Evolutionary conservation across 2,797 vertebrate genomes (phyloP).

Genomic region (Gobio occitaniae): DNA sequence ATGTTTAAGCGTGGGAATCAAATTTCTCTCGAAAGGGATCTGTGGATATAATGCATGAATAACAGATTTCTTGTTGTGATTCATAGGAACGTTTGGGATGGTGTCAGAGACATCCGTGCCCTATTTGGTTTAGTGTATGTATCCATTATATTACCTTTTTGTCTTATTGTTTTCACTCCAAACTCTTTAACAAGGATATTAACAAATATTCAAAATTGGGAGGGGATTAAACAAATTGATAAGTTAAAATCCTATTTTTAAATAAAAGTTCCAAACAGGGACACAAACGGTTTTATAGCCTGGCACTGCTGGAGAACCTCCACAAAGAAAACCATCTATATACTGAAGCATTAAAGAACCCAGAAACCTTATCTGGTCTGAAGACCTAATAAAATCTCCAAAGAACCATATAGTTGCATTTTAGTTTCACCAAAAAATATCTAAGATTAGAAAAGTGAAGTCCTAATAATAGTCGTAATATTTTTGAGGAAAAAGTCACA

Average conservation of each 20-base stretch:
- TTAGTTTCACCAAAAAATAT: neutral
- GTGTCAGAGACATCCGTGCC: neutral
- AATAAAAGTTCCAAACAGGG: neutral
- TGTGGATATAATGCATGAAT: conserved; percentile 39
- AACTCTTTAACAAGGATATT: neutral
- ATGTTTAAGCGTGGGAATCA: conserved; percentile 20
- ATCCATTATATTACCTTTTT: neutral
- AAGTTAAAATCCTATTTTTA: neutral
- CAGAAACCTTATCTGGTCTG: neutral
- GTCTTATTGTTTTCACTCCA: neutral
- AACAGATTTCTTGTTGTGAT: neutral
- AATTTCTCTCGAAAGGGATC: conserved; percentile 21
- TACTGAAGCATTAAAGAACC: neutral
- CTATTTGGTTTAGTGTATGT: neutral
- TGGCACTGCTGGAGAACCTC: neutral
- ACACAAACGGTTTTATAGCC: neutral
- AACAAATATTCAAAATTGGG: neutral
- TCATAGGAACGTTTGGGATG: neutral
- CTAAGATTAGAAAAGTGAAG: neutral
- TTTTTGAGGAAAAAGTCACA: neutral
- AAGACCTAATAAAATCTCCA: neutral
- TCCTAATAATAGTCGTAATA: neutral
- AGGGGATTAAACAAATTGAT: neutral
- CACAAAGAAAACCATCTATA: neutral
- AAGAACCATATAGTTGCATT: neutral